Evolutionary conservation across 2,797 vertebrate genomes (phyloP), one percentile per base, ranked within the genome.

Genomic region (Lophotriccus pileatus): DNA sequence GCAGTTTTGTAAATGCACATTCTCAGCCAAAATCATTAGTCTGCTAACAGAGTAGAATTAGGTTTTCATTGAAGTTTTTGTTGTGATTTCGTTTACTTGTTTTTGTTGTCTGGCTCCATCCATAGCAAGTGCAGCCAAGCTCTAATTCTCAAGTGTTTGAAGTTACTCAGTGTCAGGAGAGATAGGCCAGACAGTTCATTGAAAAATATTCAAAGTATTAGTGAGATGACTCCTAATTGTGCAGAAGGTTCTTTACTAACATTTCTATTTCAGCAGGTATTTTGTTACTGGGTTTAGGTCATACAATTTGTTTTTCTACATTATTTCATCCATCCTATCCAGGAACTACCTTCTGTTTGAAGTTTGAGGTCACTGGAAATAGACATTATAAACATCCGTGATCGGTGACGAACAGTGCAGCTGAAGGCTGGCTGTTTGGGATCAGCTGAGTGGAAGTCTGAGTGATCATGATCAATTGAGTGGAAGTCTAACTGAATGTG

Each of bases 31-130:
- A 90, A 85, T 76, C 84, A 77, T 93, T 43, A 43, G 52, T 63
- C 82, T 78, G 27, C 88, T 53, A 64, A n/a, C 41, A 83, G 67
- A 67, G 74, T 27, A 70, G 84, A 87, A 86, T 91, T 28, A 74
- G 30, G 10, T 83, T 87, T 91, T 73, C 69, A 75, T 59, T 89
- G 62, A 80, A 47, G 79, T 89, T 94, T 69, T 28, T 23, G 63
- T 80, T 85, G 49, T 78, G 41, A 20, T 74, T 96, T 88, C 76
- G 44, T 94, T 96, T 87, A 36, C 68, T 58, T 72, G 62, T 5
- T 82, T 89, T 89, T 94, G 63, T 79, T 94, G 64, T 78, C 93
- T 95, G 93, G 89, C 86, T 95, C 88, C 41, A 36, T 88, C 95
- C 70, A 8, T 49, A 88, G 63, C 30, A 72, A 94, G 70, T 27